Evolutionary conservation across 1,140 invertebrate species (phyloP), one percentile per base, ranked within the genome.

Genomic region (Thaumatotibia leucotreta): DNA sequence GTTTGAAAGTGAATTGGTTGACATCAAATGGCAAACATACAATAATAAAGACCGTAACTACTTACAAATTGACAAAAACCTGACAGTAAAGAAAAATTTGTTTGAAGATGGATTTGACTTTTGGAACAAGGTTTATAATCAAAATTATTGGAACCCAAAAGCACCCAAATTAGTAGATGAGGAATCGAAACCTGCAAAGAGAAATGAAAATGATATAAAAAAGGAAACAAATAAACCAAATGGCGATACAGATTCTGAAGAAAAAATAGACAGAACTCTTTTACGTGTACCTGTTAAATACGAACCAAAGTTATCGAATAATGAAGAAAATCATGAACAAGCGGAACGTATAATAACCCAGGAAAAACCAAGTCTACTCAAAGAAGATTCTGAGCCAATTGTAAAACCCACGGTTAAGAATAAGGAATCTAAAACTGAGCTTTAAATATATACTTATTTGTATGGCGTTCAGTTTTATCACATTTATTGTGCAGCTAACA

Each of bases 111-210:
- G 69, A 50, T 87, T 76, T 52, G 64, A 74, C 6, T 84, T 88
- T 61, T 90, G 88, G 88, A 69, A 86, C 50, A 77, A 77, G 70
- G 63, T 88, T 22, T 90, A 90, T 66, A 68, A 79, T 11, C 85
- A 87, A 33, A 78, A 83, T 72, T 80, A 88, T 50, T 86, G 84
- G 84, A 81, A 75, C 24, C 86, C 85, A 5, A 67, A 64, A 32
- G 39, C 81, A 64, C 68, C 72, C 10, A 63, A 72, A 63, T 33
- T 35, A 14, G n/a, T 58, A 3, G 11, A 29, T 1, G 52, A 58
- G 29, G 52, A 58, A 58, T 24, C 52, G 8, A 29, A 58, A 27
- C 52, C 27, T 58, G 1, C 4, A 10, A 58, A 58, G 24, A 58
- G 9, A 31, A 58, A 4, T 31, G 52, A 58, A 58, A n/a, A 58